These are phyloP conservation scores for Magallana gigas DNA, from an alignment of 1,140 invertebrate genomes.

Conservation along the genomic window DNA sequence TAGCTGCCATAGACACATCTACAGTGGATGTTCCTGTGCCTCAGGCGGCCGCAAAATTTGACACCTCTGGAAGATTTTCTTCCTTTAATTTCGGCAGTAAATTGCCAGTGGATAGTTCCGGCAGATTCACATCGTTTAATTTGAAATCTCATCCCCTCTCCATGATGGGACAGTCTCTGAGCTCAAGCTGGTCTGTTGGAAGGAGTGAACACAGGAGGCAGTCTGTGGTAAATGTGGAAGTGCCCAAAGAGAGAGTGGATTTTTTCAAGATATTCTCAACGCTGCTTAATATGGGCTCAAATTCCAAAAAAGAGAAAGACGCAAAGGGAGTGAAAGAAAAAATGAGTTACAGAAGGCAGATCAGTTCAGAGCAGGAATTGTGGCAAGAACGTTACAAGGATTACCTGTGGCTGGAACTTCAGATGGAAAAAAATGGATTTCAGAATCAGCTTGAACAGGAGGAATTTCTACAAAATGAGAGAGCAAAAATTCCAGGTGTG, in stretches of 20 bases:
- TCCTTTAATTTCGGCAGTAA: conserved; percentile 6
- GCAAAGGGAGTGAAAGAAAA: conserved; percentile 80
- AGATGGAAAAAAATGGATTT: conserved; percentile 87
- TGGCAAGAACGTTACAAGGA: conserved; percentile 94
- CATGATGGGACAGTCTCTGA: conserved; percentile 14
- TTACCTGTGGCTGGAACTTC: conserved; percentile 93
- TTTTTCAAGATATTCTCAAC: conserved; percentile 86
- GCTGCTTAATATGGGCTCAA: conserved; percentile 87
- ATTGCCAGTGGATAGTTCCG: conserved; percentile 33
- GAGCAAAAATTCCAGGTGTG: conserved; percentile 85
- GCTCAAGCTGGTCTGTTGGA: conserved; percentile 3
- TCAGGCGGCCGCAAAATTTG: conserved; percentile 56
- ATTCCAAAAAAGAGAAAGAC: conserved; percentile 80
- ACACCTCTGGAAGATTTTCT: conserved; percentile 60
- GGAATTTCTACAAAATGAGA: conserved; percentile 86
- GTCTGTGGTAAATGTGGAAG: conserved; percentile 68
- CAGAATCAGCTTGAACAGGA: conserved; percentile 87
- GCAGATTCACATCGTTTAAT: conserved; percentile 25
- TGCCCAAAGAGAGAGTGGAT: conserved; percentile 80
- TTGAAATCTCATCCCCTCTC: conserved; percentile 41
- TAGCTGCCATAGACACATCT: conserved; percentile 60
- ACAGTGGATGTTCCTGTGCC: conserved; percentile 62
- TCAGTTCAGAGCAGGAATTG: conserved; percentile 89
- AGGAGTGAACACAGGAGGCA: conserved; percentile 50
- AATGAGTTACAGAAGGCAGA: conserved; percentile 80